These are phyloP conservation scores for Atta colombica DNA, from an alignment of 1,140 invertebrate genomes.

Conservation along the genomic window DNA sequence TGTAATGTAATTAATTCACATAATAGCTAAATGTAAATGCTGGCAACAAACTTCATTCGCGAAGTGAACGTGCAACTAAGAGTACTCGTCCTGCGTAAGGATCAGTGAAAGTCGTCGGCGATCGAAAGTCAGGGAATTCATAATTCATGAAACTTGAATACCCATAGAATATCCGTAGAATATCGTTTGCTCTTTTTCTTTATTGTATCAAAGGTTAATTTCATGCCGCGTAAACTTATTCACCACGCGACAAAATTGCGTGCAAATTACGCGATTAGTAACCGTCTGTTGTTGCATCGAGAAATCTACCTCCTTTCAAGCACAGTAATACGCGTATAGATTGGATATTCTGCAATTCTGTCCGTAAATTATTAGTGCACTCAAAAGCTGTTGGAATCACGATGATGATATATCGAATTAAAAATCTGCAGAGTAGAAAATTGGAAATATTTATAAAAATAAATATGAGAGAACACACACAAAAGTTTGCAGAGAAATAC, in stretches of 20 bases:
- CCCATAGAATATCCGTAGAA: slow-evolving; percentile 23
- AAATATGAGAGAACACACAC: too few species aligned
- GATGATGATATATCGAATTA: neutral
- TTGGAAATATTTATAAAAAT: neutral
- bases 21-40: neutral
- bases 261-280: slow-evolving; percentile 53
- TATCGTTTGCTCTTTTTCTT: slow-evolving; percentile 15
- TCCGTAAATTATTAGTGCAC: slow-evolving; percentile 10
- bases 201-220: slow-evolving; percentile 58
- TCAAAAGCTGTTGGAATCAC: neutral
- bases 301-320: slow-evolving; percentile 17
- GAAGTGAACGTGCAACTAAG: slow-evolving; percentile 32
- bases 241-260: slow-evolving; percentile 49
- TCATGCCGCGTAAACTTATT: slow-evolving; percentile 44
- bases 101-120: slow-evolving; percentile 55
- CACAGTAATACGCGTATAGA: neutral
- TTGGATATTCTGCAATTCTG: slow-evolving; percentile 6
- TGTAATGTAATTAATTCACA: neutral
- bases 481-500: neutral
- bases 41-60: neutral
- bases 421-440: neutral
- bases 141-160: slow-evolving; percentile 61
- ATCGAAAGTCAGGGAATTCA: slow-evolving; percentile 59
- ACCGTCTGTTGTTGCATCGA: slow-evolving; percentile 28
- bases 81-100: slow-evolving; percentile 58